A percentile compares a stretch with the other conserved stretches of the same genome.
Evolutionary conservation across 2,113 vertebrate genomes (phyloP).

Genomic region (Salvelinus alpinus): DNA sequence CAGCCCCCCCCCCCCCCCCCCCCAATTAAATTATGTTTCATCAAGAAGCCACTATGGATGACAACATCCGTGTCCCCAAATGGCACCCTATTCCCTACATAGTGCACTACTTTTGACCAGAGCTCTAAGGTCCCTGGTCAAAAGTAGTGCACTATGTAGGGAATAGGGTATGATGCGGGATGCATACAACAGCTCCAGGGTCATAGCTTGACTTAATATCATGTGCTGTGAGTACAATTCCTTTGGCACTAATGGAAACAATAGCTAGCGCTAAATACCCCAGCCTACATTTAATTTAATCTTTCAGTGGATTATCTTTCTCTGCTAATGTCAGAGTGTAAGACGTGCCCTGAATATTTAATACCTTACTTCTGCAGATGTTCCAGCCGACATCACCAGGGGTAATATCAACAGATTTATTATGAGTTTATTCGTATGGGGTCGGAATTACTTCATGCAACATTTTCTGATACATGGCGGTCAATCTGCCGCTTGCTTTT

Average conservation of each 20-base stretch:
- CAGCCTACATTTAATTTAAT: conserved; percentile 77
- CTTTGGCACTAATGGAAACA: conserved; percentile 73
- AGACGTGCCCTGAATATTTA: conserved; percentile 69
- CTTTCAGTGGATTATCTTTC: conserved; percentile 71
- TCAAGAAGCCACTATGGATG: conserved; percentile 37
- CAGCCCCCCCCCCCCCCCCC: neutral
- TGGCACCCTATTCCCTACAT: no score
- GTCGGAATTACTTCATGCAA: conserved; percentile 63
- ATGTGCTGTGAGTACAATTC: conserved; percentile 55
- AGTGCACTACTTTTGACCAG: no score
- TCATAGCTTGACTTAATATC: conserved; percentile 48
- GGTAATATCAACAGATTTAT: conserved; percentile 73
- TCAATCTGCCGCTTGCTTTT: conserved; percentile 30
- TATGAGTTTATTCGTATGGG: conserved; percentile 72
- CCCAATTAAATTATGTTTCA: conserved; percentile 64
- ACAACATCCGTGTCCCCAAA: conserved; percentile 13
- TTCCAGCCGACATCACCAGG: conserved; percentile 40
- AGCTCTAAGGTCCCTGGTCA: no score
- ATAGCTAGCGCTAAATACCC: conserved; percentile 71
- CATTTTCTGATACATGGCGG: conserved; percentile 28
- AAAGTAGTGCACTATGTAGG: neutral
- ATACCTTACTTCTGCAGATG: conserved; percentile 73
- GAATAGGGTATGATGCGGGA: no score
- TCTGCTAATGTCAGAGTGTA: conserved; percentile 64
- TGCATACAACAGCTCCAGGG: neutral